Evolutionary conservation across 2,113 vertebrate genomes (phyloP).

Genomic region (Mixornis gularis): DNA sequence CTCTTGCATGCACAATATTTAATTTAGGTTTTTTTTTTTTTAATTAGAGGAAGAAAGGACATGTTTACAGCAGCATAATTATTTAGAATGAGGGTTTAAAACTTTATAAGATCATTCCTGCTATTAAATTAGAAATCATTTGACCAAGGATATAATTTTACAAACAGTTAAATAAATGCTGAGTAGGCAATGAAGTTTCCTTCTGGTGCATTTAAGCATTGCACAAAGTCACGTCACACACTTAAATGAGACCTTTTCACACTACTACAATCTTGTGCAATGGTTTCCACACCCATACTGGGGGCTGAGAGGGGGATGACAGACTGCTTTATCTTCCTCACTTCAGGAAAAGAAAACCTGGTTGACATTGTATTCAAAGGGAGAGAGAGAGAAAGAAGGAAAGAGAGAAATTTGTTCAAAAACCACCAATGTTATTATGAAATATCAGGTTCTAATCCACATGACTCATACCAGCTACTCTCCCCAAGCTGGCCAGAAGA

Average conservation of each 20-base stretch:
- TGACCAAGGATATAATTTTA: background rate
- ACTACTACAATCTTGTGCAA: background rate
- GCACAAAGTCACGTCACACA: fast-evolving
- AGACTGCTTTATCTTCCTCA: background rate
- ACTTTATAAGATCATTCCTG: background rate
- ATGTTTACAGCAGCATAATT: background rate
- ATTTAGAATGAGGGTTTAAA: background rate
- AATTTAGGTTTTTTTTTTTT: background rate
- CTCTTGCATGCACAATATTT: background rate
- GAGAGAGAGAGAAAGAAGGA: background rate
- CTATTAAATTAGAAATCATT: background rate
- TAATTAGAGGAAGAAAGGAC: background rate
- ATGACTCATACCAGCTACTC: slow-evolving; percentile 39
- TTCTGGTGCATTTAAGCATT: background rate
- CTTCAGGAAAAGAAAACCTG: background rate
- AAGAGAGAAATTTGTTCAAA: slow-evolving; percentile 10
- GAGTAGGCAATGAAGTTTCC: background rate
- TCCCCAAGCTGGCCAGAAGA: slow-evolving; percentile 15
- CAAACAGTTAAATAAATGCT: background rate
- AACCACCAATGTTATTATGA: slow-evolving; percentile 1
- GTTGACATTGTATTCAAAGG: background rate
- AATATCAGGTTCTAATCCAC: slow-evolving; percentile 11
- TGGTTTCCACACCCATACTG: background rate
- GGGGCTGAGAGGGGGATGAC: background rate
- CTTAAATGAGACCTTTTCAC: background rate